Evolutionary conservation across 2,888 invertebrate genomes (phyloP).

Genomic region (Xylota sylvarum): DNA sequence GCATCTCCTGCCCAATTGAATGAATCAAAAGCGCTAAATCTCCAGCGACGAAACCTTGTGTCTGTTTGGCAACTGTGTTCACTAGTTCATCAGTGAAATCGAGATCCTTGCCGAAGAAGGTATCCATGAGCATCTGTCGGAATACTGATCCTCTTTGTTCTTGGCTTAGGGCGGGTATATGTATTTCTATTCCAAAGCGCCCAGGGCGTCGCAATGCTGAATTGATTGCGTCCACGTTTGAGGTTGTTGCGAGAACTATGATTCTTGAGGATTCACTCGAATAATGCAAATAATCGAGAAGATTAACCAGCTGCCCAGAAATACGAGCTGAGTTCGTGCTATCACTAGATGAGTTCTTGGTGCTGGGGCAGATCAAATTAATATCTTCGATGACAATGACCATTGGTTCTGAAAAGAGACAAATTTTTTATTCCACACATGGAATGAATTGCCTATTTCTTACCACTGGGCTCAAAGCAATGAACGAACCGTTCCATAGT

Average conservation of each 20-base stretch:
- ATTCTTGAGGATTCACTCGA: constrained; percentile 80
- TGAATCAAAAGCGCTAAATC: constrained; percentile 86
- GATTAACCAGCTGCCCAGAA: constrained; percentile 84
- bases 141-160: constrained; percentile 85
- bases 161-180: constrained; percentile 85
- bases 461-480: constrained; percentile 82
- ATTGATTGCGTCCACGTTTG: constrained; percentile 85
- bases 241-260: constrained; percentile 86
- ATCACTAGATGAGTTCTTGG: constrained; percentile 78
- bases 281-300: constrained; percentile 85
- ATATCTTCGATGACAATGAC: constrained; percentile 85
- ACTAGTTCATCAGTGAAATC: constrained; percentile 79
- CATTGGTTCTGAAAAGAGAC: constrained; percentile 80
- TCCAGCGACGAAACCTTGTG: constrained; percentile 87
- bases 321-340: constrained; percentile 83
- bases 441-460: background rate
- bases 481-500: constrained; percentile 82
- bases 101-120: constrained; percentile 57
- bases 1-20: constrained; percentile 80
- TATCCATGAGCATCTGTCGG: constrained; percentile 79
- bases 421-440: background rate
- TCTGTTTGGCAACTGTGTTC: constrained; percentile 83
- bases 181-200: constrained; percentile 86
- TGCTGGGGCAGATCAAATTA: constrained; percentile 85
- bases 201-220: constrained; percentile 86